Conservation (phyloP, 1,140 invertebrate species). For the Sinonovacula constricta region DNA sequence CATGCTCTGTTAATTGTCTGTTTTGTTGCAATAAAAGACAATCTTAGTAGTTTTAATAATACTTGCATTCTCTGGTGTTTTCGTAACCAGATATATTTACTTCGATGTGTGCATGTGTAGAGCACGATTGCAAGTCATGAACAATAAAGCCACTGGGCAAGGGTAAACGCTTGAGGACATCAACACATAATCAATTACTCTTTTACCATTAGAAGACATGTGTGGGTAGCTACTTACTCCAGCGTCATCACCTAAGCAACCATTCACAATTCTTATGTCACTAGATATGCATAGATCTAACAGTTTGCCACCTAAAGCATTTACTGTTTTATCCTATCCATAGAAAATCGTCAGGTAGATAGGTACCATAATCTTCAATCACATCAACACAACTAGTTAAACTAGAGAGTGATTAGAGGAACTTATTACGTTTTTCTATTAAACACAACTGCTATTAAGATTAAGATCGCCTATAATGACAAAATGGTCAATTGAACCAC, state of each 20-base stretch:
- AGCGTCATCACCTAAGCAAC: conserved; percentile 1
- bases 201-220: conserved; percentile 5
- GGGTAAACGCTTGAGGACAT: too few relatives aligned
- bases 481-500: too few relatives aligned
- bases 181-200: conserved; percentile 33
- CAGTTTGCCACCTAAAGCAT: not conserved
- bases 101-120: too few relatives aligned
- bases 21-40: too few relatives aligned
- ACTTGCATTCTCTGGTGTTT: too few relatives aligned
- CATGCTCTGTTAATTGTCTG: too few relatives aligned
- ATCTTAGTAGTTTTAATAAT: too few relatives aligned
- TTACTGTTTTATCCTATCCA: conserved; percentile 6
- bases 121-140: too few relatives aligned
- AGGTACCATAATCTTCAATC: not conserved
- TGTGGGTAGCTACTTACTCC: not conserved
- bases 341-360: not conserved
- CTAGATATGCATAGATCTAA: conserved; percentile 11
- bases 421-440: not conserved
- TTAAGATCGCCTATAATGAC: conserved; percentile 10
- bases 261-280: conserved; percentile 19
- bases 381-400: not conserved
- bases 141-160: too few relatives aligned
- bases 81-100: too few relatives aligned
- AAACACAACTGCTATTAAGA: not conserved
- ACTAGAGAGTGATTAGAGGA: too few relatives aligned